Conservation (phyloP, 2,113 vertebrate species). For the Sturnus vulgaris region DNA sequence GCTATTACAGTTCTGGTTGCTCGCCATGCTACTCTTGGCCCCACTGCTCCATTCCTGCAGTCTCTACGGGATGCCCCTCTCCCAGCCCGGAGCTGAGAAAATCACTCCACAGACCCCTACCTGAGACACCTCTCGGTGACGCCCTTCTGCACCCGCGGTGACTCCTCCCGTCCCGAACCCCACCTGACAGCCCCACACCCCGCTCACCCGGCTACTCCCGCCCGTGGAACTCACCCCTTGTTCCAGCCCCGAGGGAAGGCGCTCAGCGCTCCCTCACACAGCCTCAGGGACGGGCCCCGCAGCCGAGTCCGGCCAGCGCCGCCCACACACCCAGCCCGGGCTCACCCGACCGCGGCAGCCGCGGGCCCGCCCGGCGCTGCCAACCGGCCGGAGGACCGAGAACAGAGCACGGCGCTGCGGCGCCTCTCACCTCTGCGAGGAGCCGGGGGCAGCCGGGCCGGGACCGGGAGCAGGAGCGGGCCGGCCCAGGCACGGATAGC, state of each 20-base stretch:
- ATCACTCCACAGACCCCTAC: accelerated
- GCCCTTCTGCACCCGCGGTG: accelerated
- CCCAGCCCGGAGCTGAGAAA: neutral
- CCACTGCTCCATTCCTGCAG: accelerated
- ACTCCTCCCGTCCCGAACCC: neutral
- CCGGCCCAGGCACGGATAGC: neutral
- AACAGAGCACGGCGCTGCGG: neutral
- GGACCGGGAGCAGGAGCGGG: neutral
- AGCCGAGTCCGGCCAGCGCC: neutral
- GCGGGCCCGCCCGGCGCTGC: neutral
- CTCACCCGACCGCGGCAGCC: neutral
- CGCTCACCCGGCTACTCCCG: neutral
- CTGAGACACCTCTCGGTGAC: accelerated
- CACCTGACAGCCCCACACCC: accelerated
- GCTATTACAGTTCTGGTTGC: neutral
- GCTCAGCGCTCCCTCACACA: neutral
- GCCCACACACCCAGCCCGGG: neutral
- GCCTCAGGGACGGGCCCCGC: neutral
- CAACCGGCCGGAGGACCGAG: neutral
- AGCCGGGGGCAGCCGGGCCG: neutral
- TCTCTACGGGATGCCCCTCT: accelerated
- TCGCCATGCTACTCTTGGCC: neutral
- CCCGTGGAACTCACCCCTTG: neutral
- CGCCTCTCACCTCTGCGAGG: neutral
- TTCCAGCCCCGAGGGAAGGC: neutral